Evolutionary conservation across 2,113 vertebrate genomes (phyloP).

Genomic region (Seriola rivoliana): DNA sequence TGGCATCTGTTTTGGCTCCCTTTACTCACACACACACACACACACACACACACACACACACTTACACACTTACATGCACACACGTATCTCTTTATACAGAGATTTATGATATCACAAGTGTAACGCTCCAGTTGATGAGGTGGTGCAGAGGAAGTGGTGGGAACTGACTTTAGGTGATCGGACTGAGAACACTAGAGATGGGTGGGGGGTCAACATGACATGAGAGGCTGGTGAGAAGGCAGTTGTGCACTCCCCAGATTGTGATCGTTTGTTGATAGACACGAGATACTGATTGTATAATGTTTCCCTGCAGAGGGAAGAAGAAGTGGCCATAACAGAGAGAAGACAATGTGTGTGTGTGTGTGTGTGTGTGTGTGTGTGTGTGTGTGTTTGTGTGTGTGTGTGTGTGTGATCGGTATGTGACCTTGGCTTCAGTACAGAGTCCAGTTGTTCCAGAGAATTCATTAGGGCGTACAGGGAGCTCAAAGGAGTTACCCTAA

Average conservation of each 20-base stretch:
- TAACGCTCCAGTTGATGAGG: constrained; percentile 16
- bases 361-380: constrained; percentile 13
- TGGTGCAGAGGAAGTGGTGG: constrained; percentile 30
- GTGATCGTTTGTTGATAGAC: constrained; percentile 48
- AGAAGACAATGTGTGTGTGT: constrained; percentile 41
- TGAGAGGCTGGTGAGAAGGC: constrained; percentile 15
- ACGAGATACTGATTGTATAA: constrained; percentile 31
- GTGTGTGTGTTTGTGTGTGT: constrained; percentile 30
- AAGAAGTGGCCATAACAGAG: constrained; percentile 30
- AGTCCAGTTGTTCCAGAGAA: constrained; percentile 73
- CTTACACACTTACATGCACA: constrained; percentile 18
- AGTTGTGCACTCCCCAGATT: not conserved
- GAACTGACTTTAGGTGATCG: constrained; percentile 16
- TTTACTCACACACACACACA: constrained; percentile 52
- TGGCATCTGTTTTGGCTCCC: constrained; percentile 72
- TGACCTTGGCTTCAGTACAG: constrained; percentile 73
- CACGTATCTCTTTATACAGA: constrained; percentile 54
- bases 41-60: not conserved
- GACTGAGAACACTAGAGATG: not conserved
- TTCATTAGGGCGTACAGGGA: constrained; percentile 44
- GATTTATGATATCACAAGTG: constrained; percentile 63
- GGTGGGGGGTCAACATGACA: not conserved
- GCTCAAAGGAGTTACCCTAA: constrained; percentile 53
- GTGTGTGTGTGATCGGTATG: constrained; percentile 56
- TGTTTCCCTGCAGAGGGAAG: constrained; percentile 39